phyloP scores from a whole-genome alignment of 1,140 invertebrate genomes.

The Trissolcus basalis region DNA sequence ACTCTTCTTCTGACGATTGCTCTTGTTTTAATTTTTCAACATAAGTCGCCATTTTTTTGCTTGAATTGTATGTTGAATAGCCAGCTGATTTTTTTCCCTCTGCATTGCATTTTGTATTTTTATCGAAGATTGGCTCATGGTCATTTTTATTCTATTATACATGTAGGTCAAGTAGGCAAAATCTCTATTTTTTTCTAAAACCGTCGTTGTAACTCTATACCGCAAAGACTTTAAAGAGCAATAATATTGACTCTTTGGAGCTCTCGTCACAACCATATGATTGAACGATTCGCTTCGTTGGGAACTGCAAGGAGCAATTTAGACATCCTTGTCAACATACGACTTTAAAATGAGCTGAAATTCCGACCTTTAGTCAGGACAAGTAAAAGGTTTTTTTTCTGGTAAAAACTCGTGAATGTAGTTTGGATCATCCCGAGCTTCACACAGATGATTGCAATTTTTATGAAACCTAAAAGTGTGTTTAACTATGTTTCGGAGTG shows the following conservation, averaged over 20 bases:
- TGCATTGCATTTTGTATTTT: too few relatives aligned
- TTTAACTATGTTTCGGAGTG: constrained; percentile 24
- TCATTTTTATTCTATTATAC: constrained; percentile 2
- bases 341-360: constrained; percentile 26
- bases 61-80: too few relatives aligned
- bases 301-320: constrained; percentile 35
- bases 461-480: constrained; percentile 41
- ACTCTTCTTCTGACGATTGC: constrained; percentile 1
- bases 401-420: constrained; percentile 21
- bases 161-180: constrained; percentile 13
- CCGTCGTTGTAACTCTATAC: constrained; percentile 37
- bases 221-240: constrained; percentile 29
- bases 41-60: constrained; percentile 18
- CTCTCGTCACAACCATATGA: constrained; percentile 32
- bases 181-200: constrained; percentile 47
- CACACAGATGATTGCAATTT: constrained; percentile 45
- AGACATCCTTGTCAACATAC: constrained; percentile 34
- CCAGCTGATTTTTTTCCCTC: constrained; percentile 6
- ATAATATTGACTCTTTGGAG: constrained; percentile 42
- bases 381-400: constrained; percentile 13
- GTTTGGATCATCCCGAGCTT: constrained; percentile 19
- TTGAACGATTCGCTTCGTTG: constrained; percentile 52
- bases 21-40: constrained; percentile 15
- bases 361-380: constrained; percentile 19
- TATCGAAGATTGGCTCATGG: too few relatives aligned